A percentile compares a stretch with the other conserved stretches of the same genome.
Evolutionary conservation across 2,888 invertebrate genomes (phyloP).

Genomic region (Pterostichus niger): DNA sequence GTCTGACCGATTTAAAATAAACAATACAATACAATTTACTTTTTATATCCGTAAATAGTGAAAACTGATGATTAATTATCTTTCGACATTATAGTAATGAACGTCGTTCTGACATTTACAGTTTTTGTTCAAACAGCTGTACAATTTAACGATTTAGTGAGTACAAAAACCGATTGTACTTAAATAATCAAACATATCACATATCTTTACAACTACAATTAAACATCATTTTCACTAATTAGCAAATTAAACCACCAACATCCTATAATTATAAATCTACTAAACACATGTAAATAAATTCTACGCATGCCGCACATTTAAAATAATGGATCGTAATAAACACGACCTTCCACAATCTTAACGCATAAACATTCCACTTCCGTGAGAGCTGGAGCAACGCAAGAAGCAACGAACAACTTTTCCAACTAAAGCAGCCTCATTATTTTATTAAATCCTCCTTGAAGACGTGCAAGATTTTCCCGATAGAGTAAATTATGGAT

Average conservation of each 20-base stretch:
- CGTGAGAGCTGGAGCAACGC: background rate
- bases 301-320: background rate
- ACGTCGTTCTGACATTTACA: too few relatives aligned
- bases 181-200: too few relatives aligned
- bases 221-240: slow-evolving; percentile 33
- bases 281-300: slow-evolving; percentile 38
- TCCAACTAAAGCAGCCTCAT: background rate
- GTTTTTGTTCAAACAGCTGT: too few relatives aligned
- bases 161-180: too few relatives aligned
- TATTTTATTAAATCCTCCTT: slow-evolving; percentile 22
- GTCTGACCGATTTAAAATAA: too few relatives aligned
- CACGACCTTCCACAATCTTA: slow-evolving; percentile 34
- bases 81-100: too few relatives aligned
- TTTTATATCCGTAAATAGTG: too few relatives aligned
- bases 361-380: slow-evolving; percentile 10
- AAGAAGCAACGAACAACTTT: background rate
- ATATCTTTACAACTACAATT: slow-evolving; percentile 17
- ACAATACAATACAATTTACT: too few relatives aligned
- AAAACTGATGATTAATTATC: too few relatives aligned
- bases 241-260: slow-evolving; percentile 24
- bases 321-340: slow-evolving; percentile 17
- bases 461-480: background rate
- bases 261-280: slow-evolving; percentile 32
- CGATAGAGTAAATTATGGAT: background rate
- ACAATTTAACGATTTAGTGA: too few relatives aligned